Base-by-base conservation (phyloP, 2,113 vertebrate species). In the Syngnathus floridae region DNA sequence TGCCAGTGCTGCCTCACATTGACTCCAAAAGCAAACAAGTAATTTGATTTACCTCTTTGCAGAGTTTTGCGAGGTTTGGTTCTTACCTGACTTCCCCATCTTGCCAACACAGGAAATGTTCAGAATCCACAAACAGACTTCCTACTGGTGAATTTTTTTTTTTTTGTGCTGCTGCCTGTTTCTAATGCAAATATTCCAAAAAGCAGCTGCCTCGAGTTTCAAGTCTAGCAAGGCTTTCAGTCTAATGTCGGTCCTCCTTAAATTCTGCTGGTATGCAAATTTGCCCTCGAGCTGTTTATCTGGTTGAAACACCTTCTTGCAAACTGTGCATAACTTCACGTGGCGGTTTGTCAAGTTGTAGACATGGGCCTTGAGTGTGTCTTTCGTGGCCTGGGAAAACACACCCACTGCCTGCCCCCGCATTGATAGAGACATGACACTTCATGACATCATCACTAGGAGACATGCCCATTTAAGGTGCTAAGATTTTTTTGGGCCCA, bases 1-100 rank as follows among this genome's bases (percentile, higher is more conserved):
- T 19, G 31, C 40, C 11, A 52, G 21, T 56, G 54, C 59, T 77
- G 67, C 12, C 36, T 68, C 54, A 58, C 37, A 45, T 61, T 13
- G 12, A 31, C 11, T 55, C 22, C 10, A 31, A 31, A 16, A 14
- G 26, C 13, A 19, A 59, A 43, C 13, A 26, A 61, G 40, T 43
- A 43, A 26, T 61, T 61, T 43, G n/a, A 61, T 45, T 61, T 61
- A 43, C 59, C 26, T 22, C n/a, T 3, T 31, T 61, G 38, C 38
- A 38, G 41, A 8, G 6, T 36, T 72, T 46, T 38, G 56, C 7
- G 5, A 4, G 31, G 64, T n/a, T 73, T 69, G 71, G 55, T 51
- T 81, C 87, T 84, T 82, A 92, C 91, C 90, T 83, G 90, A 90
- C 71, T 91, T 92, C 45, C 91, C 91, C 91, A 92, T 92, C 66